Percentiles rank a stretch among this genome's conserved stretches.
Evolutionary conservation across 2,113 vertebrate species (phyloP).

Genomic region (Hemiprocne comata): DNA sequence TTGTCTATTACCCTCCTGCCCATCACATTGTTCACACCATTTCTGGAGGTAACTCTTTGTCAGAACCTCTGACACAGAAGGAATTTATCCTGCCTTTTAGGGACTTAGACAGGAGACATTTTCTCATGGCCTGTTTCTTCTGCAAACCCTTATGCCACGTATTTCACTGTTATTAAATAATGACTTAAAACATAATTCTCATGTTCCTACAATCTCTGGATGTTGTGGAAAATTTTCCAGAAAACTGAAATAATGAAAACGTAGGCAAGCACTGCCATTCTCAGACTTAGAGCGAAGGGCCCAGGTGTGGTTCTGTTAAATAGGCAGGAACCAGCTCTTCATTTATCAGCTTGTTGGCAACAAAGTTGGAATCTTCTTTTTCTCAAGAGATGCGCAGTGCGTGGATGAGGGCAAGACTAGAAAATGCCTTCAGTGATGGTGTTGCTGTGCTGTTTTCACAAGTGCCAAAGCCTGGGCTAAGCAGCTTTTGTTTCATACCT

Average conservation of each 20-base stretch:
- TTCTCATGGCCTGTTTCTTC: not conserved
- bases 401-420: not conserved
- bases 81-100: not conserved
- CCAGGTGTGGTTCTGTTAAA: not conserved
- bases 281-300: not conserved
- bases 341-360: not conserved
- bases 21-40: not conserved
- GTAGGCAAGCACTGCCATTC: fast-evolving
- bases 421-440: not conserved
- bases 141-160: not conserved
- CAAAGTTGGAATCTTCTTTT: not conserved
- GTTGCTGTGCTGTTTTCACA: not conserved
- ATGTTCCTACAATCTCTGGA: not conserved
- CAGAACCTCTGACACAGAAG: not conserved
- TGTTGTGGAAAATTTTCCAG: not conserved
- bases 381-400: not conserved
- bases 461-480: not conserved
- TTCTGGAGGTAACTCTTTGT: constrained; percentile 2
- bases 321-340: not conserved
- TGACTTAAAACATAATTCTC: not conserved
- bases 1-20: not conserved
- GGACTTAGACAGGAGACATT: not conserved
- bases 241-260: not conserved
- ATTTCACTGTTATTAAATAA: constrained; percentile 5
- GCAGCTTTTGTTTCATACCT: not conserved